These are phyloP conservation scores for Alentia gelatinosa DNA, from an alignment of 2,888 invertebrate genomes.

Conservation along the genomic window DNA sequence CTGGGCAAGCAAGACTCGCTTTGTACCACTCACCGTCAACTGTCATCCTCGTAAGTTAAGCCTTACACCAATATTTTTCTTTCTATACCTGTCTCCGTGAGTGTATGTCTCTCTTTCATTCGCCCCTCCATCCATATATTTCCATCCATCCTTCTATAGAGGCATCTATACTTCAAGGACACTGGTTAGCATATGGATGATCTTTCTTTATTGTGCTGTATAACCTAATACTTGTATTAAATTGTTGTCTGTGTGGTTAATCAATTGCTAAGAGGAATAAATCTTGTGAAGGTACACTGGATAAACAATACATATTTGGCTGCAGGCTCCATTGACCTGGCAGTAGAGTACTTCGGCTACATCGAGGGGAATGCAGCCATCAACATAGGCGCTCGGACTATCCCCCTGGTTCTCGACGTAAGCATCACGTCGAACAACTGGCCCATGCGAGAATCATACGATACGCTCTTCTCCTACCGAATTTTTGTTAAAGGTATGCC, in stretches of 20 bases:
- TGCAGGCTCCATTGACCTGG: neutral
- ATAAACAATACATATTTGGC: too few species aligned
- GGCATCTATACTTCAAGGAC: too few species aligned
- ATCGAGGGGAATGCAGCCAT: neutral
- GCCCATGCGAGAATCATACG: neutral
- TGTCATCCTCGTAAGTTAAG: neutral
- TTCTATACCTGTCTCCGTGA: too few species aligned
- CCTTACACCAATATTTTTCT: neutral
- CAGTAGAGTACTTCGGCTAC: neutral
- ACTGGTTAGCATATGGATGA: too few species aligned
- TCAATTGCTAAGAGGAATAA: too few species aligned
- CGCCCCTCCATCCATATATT: too few species aligned
- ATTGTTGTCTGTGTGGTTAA: too few species aligned
- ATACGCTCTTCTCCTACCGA: conserved; percentile 15
- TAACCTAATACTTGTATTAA: too few species aligned
- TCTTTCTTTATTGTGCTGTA: too few species aligned
- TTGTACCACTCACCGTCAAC: conserved; percentile 5
- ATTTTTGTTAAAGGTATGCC: neutral
- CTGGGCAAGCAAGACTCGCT: neutral
- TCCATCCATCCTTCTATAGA: too few species aligned
- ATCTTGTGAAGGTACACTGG: too few species aligned
- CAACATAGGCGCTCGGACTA: neutral
- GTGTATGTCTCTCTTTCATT: too few species aligned
- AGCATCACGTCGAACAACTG: neutral
- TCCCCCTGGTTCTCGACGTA: neutral